phyloP scores from a whole-genome alignment of 2,797 vertebrate species.

The Mormyrus hasselquistii region DNA sequence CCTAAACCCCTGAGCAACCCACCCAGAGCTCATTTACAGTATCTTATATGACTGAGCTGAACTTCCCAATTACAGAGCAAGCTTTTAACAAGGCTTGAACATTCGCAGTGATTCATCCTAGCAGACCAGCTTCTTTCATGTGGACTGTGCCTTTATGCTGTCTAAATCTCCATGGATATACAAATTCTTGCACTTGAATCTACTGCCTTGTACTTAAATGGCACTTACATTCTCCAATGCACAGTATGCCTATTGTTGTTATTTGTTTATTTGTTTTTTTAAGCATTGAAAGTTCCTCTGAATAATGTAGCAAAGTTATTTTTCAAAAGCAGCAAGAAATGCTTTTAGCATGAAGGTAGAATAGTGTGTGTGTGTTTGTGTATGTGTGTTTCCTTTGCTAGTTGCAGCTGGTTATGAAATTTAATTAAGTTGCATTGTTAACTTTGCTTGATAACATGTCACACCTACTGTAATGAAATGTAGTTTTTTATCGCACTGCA shows the following conservation, averaged over 20 bases:
- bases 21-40: neutral
- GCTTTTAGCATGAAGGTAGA: neutral
- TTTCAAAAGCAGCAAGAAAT: neutral
- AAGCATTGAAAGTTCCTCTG: neutral
- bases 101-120: neutral
- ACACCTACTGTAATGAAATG: neutral
- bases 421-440: neutral
- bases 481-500: neutral
- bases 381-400: neutral
- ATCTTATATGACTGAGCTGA: neutral
- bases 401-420: neutral
- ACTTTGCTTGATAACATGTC: neutral
- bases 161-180: neutral
- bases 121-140: neutral
- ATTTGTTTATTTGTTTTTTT: neutral
- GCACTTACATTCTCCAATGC: neutral
- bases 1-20: neutral
- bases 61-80: neutral
- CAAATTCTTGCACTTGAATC: neutral
- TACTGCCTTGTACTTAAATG: neutral
- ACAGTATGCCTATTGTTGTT: neutral
- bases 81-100: neutral
- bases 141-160: neutral
- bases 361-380: neutral
- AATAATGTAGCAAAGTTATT: neutral